A percentile compares a stretch with the other conserved stretches of the same genome.
Evolutionary conservation across 2,113 vertebrate genomes (phyloP).

Genomic region (Miniopterus natalensis): DNA sequence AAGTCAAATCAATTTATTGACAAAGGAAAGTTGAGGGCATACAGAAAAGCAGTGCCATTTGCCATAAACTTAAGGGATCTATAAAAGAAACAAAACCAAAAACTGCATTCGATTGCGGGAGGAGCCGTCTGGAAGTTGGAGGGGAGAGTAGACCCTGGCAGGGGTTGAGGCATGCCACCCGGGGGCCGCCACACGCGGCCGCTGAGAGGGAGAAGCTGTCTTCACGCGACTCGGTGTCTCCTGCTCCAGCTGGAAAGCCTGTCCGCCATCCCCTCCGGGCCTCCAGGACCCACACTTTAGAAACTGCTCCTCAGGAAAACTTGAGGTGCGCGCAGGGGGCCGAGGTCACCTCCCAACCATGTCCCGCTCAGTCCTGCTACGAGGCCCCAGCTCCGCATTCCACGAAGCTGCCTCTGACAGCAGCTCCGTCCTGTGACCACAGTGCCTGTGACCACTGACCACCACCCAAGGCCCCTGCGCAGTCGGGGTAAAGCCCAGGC

Average conservation of each 20-base stretch:
- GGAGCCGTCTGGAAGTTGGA: not conserved
- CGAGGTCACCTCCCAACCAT: not conserved
- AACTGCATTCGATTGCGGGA: not conserved
- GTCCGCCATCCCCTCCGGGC: not conserved
- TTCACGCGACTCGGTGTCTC: too few relatives aligned
- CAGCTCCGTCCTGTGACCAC: not conserved
- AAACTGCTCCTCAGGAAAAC: not conserved
- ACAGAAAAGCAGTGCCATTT: not conserved
- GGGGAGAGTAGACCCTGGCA: not conserved
- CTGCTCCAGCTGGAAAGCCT: not conserved
- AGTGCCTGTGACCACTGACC: not conserved
- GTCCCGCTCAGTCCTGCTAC: not conserved
- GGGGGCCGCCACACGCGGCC: fast-evolving
- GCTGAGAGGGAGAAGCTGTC: too few relatives aligned
- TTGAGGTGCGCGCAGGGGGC: not conserved
- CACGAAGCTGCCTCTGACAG: not conserved
- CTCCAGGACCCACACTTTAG: not conserved
- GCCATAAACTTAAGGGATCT: not conserved
- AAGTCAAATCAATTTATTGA: not conserved
- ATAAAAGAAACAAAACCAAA: not conserved
- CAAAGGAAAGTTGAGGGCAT: not conserved
- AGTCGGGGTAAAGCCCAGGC: not conserved
- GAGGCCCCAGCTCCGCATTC: not conserved
- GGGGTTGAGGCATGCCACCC: not conserved
- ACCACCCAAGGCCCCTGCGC: not conserved